Evolutionary conservation across 2,113 vertebrate species (phyloP).

Genomic region (Dinomys branickii): DNA sequence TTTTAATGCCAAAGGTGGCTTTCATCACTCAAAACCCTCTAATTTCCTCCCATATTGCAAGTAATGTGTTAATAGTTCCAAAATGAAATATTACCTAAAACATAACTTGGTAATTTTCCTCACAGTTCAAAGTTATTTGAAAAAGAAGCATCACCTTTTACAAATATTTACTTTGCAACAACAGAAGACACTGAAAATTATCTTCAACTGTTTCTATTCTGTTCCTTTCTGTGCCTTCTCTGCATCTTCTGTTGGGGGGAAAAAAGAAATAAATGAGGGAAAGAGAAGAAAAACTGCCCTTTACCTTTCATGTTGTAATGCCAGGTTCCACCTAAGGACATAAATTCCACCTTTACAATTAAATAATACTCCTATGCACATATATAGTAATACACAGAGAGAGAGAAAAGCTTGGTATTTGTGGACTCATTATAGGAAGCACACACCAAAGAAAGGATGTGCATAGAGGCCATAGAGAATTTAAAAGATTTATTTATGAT

Average conservation of each 20-base stretch:
- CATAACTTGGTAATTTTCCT: constrained; percentile 86
- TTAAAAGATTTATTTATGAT: constrained; percentile 94
- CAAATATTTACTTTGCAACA: constrained; percentile 89
- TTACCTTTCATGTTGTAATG: constrained; percentile 65
- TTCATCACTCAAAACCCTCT: constrained; percentile 84
- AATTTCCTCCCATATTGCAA: constrained; percentile 85
- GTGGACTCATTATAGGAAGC: constrained; percentile 84
- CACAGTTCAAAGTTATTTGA: constrained; percentile 88
- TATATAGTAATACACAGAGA: not conserved
- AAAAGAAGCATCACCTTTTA: constrained; percentile 84
- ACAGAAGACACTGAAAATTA: constrained; percentile 83
- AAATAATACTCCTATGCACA: constrained; percentile 67
- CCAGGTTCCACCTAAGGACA: constrained; percentile 76
- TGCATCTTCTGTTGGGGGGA: constrained; percentile 4
- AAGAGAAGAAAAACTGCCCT: constrained; percentile 38
- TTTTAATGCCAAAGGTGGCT: constrained; percentile 81
- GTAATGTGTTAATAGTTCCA: constrained; percentile 86
- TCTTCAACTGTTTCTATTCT: constrained; percentile 76
- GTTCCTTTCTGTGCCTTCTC: constrained; percentile 73
- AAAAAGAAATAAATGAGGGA: not conserved
- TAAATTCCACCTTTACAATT: constrained; percentile 81
- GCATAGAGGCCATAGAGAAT: constrained; percentile 88
- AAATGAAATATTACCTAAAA: constrained; percentile 88
- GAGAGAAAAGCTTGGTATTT: constrained; percentile 77
- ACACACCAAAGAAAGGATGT: constrained; percentile 88